These are phyloP conservation scores for Parotia lawesii DNA, from an alignment of 2,113 vertebrate genomes.

Conservation along the genomic window DNA sequence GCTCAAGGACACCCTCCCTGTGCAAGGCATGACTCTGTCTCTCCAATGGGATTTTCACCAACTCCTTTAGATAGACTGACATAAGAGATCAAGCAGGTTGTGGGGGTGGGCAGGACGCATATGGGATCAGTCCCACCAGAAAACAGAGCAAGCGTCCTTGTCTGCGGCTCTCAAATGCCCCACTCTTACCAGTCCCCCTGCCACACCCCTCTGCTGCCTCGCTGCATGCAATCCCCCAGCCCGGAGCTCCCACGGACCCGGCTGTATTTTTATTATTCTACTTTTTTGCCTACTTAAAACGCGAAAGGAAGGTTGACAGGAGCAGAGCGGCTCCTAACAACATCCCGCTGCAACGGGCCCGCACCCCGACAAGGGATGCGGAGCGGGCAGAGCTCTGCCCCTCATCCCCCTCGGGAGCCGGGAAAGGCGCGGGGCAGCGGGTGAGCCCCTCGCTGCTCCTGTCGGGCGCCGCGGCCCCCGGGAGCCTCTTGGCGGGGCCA, in stretches of 20 bases:
- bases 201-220: background rate
- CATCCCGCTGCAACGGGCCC: background rate
- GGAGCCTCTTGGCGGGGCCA: background rate
- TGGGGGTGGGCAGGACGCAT: accelerated
- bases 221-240: background rate
- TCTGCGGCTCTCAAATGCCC: background rate
- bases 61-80: background rate
- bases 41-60: background rate
- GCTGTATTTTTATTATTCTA: background rate
- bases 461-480: background rate
- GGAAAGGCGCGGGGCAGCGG: background rate
- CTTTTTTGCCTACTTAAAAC: background rate
- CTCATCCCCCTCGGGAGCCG: background rate
- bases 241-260: background rate
- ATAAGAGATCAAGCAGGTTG: background rate
- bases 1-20: accelerated
- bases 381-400: background rate
- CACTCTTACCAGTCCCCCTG: accelerated
- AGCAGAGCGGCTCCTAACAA: background rate
- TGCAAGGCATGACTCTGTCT: accelerated
- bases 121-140: background rate
- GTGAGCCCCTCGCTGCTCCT: background rate
- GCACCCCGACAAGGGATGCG: background rate
- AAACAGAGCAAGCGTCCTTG: accelerated
- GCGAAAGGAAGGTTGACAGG: background rate